Conservation (phyloP, 2,113 vertebrate genomes). For the Anser cygnoides region DNA sequence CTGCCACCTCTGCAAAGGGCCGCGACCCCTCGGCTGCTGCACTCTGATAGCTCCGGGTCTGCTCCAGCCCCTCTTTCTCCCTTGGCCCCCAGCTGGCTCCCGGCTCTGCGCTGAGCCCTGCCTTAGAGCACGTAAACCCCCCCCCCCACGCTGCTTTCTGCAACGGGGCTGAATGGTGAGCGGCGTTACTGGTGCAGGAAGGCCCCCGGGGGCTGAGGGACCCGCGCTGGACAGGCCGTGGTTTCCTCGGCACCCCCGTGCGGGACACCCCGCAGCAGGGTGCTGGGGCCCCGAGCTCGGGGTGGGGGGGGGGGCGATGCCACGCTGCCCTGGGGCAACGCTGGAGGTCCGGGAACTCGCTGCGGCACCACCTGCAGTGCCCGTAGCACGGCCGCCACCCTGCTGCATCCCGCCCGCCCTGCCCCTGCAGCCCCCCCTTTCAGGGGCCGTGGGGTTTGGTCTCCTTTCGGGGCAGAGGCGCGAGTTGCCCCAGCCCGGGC, state of each 20-base stretch:
- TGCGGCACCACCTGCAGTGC: background rate
- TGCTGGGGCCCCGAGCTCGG: background rate
- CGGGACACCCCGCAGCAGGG: background rate
- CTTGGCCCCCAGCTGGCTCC: background rate
- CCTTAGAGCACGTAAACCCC: background rate
- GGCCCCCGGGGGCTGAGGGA: background rate
- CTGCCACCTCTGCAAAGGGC: background rate
- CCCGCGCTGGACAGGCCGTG: background rate
- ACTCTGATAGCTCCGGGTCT: background rate
- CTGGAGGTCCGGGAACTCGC: fast-evolving
- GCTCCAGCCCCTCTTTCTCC: background rate
- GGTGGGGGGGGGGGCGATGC: no score
- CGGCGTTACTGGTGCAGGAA: fast-evolving
- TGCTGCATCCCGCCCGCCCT: fast-evolving
- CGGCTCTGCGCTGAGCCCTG: background rate
- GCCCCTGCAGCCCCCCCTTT: background rate
- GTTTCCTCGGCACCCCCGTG: background rate
- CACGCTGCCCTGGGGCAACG: background rate
- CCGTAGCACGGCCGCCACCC: fast-evolving
- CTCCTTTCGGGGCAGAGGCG: fast-evolving
- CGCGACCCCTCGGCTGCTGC: fast-evolving
- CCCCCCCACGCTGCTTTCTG: fast-evolving
- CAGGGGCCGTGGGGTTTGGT: background rate
- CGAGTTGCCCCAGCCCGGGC: background rate
- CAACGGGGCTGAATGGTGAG: background rate